Evolutionary conservation across 2,888 invertebrate genomes (phyloP).

Genomic region (Eupithecia tripunctaria): DNA sequence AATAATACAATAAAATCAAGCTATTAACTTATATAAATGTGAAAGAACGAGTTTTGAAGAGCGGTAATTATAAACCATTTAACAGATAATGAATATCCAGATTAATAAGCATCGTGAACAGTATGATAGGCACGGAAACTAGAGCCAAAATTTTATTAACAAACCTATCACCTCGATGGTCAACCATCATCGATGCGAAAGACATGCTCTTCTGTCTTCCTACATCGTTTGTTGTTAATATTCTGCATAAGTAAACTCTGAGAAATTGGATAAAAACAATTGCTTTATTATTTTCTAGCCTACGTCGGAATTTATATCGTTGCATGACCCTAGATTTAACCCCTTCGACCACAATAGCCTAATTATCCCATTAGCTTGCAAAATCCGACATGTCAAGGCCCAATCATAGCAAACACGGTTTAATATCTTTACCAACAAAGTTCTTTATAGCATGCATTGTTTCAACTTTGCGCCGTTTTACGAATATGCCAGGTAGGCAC

Average conservation of each 20-base stretch:
- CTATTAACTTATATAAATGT: too few species aligned
- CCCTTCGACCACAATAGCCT: constrained; percentile 21
- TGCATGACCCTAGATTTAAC: not conserved
- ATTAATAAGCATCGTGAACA: too few species aligned
- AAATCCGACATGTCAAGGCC: constrained; percentile 42
- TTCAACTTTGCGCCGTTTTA: constrained; percentile 40
- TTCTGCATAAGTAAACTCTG: not conserved
- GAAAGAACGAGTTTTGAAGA: too few species aligned
- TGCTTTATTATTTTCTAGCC: not conserved
- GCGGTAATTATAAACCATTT: too few species aligned
- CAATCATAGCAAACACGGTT: constrained; percentile 34
- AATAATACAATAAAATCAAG: too few species aligned
- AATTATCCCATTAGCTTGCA: constrained; percentile 53
- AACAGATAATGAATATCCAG: too few species aligned
- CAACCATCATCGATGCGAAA: too few species aligned
- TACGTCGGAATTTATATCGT: not conserved
- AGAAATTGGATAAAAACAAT: too few species aligned
- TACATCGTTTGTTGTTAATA: not conserved
- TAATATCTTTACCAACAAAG: constrained; percentile 39
- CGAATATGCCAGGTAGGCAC: constrained; percentile 51
- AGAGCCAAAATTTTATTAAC: too few species aligned
- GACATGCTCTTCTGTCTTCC: not conserved
- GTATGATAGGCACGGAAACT: too few species aligned
- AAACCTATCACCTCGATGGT: too few species aligned
- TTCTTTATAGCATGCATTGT: constrained; percentile 29